Evolutionary conservation across 2,113 vertebrate genomes (phyloP).

Genomic region (Cricetomys ansorgei): DNA sequence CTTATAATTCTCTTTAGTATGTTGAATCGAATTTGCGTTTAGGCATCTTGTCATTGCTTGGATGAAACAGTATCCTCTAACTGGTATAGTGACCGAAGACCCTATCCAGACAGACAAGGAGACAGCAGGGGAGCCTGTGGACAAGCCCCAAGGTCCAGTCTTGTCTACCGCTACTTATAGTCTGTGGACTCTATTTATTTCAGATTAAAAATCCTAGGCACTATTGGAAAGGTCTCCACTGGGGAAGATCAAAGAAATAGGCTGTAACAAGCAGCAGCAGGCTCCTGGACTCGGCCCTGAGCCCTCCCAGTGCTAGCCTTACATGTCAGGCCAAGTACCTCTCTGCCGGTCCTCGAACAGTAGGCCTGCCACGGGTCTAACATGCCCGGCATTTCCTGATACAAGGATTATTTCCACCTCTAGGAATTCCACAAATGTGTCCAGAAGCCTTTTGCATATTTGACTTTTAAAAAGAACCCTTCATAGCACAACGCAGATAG

Average conservation of each 20-base stretch:
- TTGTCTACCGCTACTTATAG: not conserved
- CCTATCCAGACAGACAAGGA: not conserved
- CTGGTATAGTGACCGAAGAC: not conserved
- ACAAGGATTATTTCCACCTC: slow-evolving; percentile 65
- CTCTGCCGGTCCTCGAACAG: slow-evolving; percentile 4
- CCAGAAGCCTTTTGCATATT: slow-evolving; percentile 65
- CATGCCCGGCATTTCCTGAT: slow-evolving; percentile 73
- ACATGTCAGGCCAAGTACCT: slow-evolving; percentile 42
- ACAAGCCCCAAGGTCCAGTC: not conserved
- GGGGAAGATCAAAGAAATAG: slow-evolving; percentile 63
- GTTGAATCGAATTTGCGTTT: slow-evolving; percentile 29
- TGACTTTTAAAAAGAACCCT: slow-evolving; percentile 75
- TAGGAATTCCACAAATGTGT: slow-evolving; percentile 68
- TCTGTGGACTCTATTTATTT: not conserved
- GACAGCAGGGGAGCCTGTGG: not conserved
- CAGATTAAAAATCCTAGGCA: slow-evolving; percentile 22
- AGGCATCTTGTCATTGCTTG: not conserved
- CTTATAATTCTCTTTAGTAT: not conserved
- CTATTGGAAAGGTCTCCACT: not conserved
- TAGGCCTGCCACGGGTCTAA: slow-evolving; percentile 25
- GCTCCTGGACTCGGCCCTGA: not conserved
- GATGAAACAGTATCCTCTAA: not conserved
- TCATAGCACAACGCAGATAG: slow-evolving; percentile 57
- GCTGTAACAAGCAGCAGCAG: slow-evolving; percentile 38
- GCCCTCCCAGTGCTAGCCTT: not conserved